Evolutionary conservation across 1,140 invertebrate genomes (phyloP), one percentile per base, ranked within the genome.

Genomic region (Drosophila ogumai): DNA sequence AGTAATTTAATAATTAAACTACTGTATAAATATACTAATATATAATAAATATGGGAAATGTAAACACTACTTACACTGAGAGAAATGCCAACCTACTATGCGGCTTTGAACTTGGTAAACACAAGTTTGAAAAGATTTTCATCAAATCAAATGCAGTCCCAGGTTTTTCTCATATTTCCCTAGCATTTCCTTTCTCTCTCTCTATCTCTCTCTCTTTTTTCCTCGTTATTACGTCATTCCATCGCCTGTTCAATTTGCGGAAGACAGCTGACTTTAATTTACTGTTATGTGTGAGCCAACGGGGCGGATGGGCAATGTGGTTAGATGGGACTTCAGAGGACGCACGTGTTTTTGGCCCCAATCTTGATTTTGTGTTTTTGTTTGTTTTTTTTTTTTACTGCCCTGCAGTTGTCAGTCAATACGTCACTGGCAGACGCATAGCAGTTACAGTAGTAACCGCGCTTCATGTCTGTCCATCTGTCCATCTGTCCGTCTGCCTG

Each of bases 371-470:
- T 31, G 10, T 49, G 22, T 38, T 8, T n/a, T 47, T n/a, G 38
- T 17, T 46, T 9, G 9, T 28, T n/a, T 22, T 31, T 15, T 10
- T 25, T 1, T 10, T 28, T 8, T n/a, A 28, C 25, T 32, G 13
- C 40, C n/a, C 36, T 67, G 54, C 52, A 55, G 47, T 76, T 77
- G 74, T 77, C 74, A 76, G 46, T 76, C 74, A 76, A 76, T 76
- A 67, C 72, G 60, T 76, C 73, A 59, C 61, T 28, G 44, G 34
- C 58, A 64, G 50, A 66, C 15, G 12, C 17, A 34, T 40, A 28
- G 32, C 17, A 69, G 67, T 47, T 57, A 54, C 47, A 10, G 40
- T 9, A 28, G 34, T 13, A 36, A 52, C 28, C 47, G 28, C 15
- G 15, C 9, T 28, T 31, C 28, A 19, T 17, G 31, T 32, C 13